A percentile compares a stretch with the other conserved stretches of the same genome.
phyloP scores from a whole-genome alignment of 2,797 vertebrate genomes.

The Coranthus polyacanthus region DNA sequence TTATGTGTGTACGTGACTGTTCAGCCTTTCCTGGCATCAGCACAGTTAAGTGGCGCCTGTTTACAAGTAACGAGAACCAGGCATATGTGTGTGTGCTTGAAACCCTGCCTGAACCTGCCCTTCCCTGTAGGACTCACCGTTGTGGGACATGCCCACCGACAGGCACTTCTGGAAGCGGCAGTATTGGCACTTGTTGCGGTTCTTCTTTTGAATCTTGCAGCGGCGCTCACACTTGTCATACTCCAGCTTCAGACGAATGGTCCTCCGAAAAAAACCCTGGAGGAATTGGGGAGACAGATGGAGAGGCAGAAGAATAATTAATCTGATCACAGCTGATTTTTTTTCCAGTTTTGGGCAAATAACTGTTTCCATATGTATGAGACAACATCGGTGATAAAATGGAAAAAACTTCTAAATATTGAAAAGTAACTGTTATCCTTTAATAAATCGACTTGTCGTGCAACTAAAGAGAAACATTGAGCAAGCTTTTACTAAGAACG shows the following conservation, averaged over 20 bases:
- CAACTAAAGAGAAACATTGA: conserved; percentile 1
- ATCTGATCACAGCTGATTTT: no score
- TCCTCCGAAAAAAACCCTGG: conserved; percentile 96
- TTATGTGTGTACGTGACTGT: conserved; percentile 17
- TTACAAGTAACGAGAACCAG: conserved; percentile 30
- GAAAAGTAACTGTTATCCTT: no score
- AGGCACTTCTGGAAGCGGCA: conserved; percentile 99
- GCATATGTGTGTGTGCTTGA: not conserved
- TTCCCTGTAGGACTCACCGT: conserved; percentile 86
- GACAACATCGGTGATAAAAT: no score
- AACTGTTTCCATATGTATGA: no score
- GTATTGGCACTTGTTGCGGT: conserved; percentile 98
- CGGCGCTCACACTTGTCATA: conserved; percentile 94
- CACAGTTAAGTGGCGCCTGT: conserved; percentile 20
- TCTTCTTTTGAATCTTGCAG: conserved; percentile 99
- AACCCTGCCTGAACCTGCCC: not conserved
- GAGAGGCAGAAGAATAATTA: no score
- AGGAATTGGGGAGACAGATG: not conserved
- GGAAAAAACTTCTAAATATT: no score
- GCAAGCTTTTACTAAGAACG: conserved; percentile 6
- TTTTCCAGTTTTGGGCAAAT: no score
- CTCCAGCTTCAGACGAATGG: conserved; percentile 93
- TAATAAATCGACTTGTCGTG: conserved; percentile 5
- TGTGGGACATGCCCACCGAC: conserved; percentile 98
- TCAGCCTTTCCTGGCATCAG: conserved; percentile 12